Evolutionary conservation across 2,113 vertebrate genomes (phyloP).

Genomic region (Psephotus haematonotus): DNA sequence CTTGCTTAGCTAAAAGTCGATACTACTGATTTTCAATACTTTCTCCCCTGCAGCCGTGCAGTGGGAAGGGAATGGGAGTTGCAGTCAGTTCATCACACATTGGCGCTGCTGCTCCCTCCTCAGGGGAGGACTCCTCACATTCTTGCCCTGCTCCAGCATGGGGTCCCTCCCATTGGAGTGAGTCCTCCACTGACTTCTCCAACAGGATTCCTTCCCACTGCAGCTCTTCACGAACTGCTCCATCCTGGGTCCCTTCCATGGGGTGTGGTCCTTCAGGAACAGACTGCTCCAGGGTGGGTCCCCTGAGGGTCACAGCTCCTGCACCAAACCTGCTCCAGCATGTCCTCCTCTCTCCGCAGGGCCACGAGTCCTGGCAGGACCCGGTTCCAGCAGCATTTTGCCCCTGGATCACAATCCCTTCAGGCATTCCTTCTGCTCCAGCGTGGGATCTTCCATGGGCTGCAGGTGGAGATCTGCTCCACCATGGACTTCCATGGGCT

Average conservation of each 20-base stretch:
- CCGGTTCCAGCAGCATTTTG: not conserved
- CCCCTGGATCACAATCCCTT: not conserved
- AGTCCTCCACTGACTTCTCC: not conserved
- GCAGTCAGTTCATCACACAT: not conserved
- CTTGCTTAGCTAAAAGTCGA: not conserved
- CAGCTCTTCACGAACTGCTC: not conserved
- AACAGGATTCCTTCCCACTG: not conserved
- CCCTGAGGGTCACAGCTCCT: not conserved
- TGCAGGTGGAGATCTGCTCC: not conserved
- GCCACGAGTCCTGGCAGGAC: not conserved
- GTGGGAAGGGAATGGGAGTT: not conserved
- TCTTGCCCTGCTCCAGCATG: not conserved
- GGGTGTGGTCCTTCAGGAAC: not conserved
- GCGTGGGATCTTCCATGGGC: fast-evolving
- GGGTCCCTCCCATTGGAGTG: too few relatives aligned
- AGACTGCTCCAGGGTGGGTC: not conserved
- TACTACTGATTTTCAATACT: not conserved
- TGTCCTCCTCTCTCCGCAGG: not conserved
- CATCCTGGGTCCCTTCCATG: not conserved
- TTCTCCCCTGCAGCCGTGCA: not conserved
- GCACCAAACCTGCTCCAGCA: not conserved
- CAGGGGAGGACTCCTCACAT: not conserved
- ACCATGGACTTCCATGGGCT: not conserved
- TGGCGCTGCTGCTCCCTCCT: not conserved
- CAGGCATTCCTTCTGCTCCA: not conserved